Conservation (phyloP, 2,888 invertebrate genomes). For the Mythimna vitellina region DNA sequence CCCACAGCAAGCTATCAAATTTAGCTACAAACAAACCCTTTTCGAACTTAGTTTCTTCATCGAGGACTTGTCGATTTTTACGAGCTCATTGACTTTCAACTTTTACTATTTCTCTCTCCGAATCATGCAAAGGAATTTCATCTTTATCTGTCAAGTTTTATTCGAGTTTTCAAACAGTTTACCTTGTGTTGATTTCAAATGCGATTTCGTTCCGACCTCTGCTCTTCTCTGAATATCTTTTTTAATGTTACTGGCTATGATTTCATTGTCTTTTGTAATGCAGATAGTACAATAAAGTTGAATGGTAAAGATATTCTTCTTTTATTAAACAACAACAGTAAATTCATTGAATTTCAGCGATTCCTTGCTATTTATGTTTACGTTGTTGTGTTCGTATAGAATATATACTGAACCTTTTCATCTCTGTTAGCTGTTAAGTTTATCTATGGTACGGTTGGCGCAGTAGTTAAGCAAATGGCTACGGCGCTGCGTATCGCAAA, state of each 20-base stretch:
- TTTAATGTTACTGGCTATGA: conserved; percentile 35
- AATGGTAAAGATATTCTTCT: conserved; percentile 21
- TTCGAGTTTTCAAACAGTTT: conserved; percentile 32
- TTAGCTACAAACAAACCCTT: conserved; percentile 40
- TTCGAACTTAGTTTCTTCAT: conserved; percentile 40
- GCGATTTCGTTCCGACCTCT: conserved; percentile 36
- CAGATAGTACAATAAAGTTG: conserved; percentile 35
- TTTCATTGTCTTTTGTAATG: conserved; percentile 48
- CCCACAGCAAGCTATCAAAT: conserved; percentile 29
- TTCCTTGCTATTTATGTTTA: background rate
- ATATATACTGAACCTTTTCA: background rate
- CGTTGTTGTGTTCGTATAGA: background rate
- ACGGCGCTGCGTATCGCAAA: too few species aligned
- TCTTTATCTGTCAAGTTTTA: conserved; percentile 39
- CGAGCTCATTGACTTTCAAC: conserved; percentile 60
- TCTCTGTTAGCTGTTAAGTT: too few species aligned
- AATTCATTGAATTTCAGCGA: conserved; percentile 7
- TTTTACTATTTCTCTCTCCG: conserved; percentile 52
- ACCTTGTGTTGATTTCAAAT: conserved; percentile 30
- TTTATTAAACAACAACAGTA: conserved; percentile 21
- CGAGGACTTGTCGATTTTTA: conserved; percentile 56
- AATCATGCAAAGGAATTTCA: conserved; percentile 45
- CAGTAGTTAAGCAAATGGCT: too few species aligned
- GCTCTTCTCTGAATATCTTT: conserved; percentile 29
- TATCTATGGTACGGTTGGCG: too few species aligned